These are phyloP conservation scores for Gasterosteus nipponicus DNA, from an alignment of 2,113 vertebrate species.

Conservation along the genomic window DNA sequence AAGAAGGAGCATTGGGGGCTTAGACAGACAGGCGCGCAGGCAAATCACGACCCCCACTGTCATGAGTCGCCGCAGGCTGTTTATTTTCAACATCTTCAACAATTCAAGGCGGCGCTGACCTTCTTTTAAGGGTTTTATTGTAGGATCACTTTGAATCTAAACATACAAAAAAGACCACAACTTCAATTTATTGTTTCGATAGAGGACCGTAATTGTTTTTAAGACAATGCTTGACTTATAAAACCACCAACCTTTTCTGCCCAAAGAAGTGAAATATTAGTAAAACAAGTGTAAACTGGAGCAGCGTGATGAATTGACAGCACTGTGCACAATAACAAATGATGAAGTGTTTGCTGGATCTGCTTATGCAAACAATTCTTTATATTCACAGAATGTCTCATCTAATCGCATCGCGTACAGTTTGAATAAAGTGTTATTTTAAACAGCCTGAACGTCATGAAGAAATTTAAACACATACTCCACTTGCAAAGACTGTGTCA, in stretches of 20 bases:
- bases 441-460: neutral
- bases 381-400: constrained; percentile 10
- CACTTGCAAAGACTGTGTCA: constrained; percentile 16
- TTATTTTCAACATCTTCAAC: constrained; percentile 50
- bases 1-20: neutral
- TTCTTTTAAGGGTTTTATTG: constrained; percentile 7
- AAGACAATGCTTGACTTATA: constrained; percentile 16
- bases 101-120: constrained; percentile 51
- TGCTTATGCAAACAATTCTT: constrained; percentile 12
- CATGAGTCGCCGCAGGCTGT: constrained; percentile 17
- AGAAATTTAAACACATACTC: constrained; percentile 13
- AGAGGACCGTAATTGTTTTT: neutral
- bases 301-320: constrained; percentile 12
- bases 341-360: neutral
- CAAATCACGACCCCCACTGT: neutral
- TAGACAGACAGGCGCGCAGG: neutral
- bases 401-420: neutral
- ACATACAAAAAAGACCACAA: constrained; percentile 25
- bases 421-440: constrained; percentile 13
- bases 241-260: constrained; percentile 22
- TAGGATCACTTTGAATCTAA: neutral
- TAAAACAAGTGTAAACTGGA: constrained; percentile 13
- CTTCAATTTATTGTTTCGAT: constrained; percentile 13
- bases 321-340: constrained; percentile 10
- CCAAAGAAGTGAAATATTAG: constrained; percentile 26